These are phyloP conservation scores for Microtus oregoni DNA, from an alignment of 2,113 vertebrate genomes.

Conservation along the genomic window DNA sequence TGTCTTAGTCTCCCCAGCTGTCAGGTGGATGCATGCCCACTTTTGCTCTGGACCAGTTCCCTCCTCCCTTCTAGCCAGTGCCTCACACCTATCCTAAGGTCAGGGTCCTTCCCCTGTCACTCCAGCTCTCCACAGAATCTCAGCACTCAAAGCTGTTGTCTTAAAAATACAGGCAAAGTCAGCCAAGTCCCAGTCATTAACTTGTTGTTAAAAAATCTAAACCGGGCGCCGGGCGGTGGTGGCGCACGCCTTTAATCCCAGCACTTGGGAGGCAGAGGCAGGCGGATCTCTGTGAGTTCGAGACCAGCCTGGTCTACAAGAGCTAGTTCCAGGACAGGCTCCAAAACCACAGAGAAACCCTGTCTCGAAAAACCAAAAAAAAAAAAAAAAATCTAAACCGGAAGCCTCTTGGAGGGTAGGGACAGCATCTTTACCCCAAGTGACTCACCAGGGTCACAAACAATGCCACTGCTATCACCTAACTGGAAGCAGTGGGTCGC, in stretches of 20 bases:
- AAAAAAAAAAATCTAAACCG: background rate
- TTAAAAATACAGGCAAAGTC: background rate
- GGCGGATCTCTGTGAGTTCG: no score
- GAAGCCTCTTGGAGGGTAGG: background rate
- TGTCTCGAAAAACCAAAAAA: no score
- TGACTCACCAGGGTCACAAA: no score
- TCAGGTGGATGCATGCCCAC: background rate
- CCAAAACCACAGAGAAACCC: no score
- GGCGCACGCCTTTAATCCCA: no score
- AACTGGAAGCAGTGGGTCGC: no score
- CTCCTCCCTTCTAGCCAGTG: accelerated
- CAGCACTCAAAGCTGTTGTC: background rate
- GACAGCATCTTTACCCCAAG: background rate
- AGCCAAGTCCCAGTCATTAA: background rate
- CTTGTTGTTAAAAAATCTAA: background rate
- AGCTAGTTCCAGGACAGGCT: no score
- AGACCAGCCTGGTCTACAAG: no score
- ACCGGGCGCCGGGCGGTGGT: no score
- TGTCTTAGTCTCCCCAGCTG: background rate
- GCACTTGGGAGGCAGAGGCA: no score
- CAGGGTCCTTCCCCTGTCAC: no score
- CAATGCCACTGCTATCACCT: accelerated
- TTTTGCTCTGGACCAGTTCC: background rate
- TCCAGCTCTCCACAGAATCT: background rate
- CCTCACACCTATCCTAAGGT: background rate